These are phyloP conservation scores for Oreochromis spilurus DNA, from an alignment of 2,113 vertebrate species.

Conservation along the genomic window DNA sequence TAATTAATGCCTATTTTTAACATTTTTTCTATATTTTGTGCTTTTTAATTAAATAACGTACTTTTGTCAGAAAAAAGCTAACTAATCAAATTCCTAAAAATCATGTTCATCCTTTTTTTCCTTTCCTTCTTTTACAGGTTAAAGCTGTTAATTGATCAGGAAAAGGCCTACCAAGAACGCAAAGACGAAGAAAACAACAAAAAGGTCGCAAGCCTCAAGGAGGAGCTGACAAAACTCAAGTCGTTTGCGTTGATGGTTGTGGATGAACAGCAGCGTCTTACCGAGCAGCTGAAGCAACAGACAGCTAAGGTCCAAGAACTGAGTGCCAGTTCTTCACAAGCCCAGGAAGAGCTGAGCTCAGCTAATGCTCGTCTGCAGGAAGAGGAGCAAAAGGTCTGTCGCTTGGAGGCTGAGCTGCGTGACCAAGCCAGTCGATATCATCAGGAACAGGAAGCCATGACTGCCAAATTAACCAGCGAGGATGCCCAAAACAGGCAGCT, in stretches of 20 bases:
- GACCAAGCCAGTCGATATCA: conserved; percentile 73
- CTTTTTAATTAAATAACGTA: neutral
- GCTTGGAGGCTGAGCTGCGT: conserved; percentile 81
- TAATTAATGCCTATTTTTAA: neutral
- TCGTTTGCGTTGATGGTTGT: conserved; percentile 95
- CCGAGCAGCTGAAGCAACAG: conserved; percentile 83
- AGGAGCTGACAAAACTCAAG: conserved; percentile 91
- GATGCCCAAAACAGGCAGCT: conserved; percentile 91
- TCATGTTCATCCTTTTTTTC: neutral
- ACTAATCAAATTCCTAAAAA: neutral
- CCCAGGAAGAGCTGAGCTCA: conserved; percentile 80
- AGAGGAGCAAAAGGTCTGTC: conserved; percentile 81
- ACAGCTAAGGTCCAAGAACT: conserved; percentile 83
- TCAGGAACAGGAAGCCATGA: conserved; percentile 85
- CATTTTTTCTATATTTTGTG: neutral
- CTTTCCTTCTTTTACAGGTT: conserved; percentile 76
- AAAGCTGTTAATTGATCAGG: conserved; percentile 89
- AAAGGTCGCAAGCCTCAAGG: conserved; percentile 80
- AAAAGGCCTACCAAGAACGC: conserved; percentile 80
- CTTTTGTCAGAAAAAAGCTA: neutral
- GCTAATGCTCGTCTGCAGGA: conserved; percentile 79
- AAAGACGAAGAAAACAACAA: conserved; percentile 84
- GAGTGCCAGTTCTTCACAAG: conserved; percentile 72
- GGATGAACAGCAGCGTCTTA: conserved; percentile 90
- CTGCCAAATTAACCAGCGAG: conserved; percentile 90